Evolutionary conservation across 1,140 invertebrate genomes (phyloP).

Genomic region (Drosophila varians): DNA sequence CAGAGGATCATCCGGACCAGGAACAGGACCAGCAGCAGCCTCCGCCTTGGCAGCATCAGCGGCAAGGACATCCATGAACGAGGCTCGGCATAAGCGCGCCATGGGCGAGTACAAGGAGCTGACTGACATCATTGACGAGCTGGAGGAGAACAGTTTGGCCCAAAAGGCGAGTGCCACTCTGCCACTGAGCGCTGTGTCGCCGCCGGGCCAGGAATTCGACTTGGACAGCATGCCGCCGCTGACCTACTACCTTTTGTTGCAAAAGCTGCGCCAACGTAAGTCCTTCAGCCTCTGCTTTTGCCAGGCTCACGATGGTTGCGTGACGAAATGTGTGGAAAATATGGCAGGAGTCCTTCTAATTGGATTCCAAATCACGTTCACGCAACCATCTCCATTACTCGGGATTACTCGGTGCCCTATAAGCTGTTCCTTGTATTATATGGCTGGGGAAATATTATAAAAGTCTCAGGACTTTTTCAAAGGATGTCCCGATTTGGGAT

Average conservation of each 20-base stretch:
- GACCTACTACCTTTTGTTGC: conserved; percentile 73
- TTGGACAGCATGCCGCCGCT: conserved; percentile 78
- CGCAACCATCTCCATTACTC: conserved; percentile 29
- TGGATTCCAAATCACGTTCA: conserved; percentile 44
- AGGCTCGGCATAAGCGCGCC: conserved; percentile 69
- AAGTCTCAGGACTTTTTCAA: background rate
- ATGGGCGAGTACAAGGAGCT: conserved; percentile 78
- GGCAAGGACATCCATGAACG: conserved; percentile 18
- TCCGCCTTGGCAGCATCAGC: conserved; percentile 22
- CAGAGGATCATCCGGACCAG: conserved; percentile 30
- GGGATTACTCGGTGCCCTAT: conserved; percentile 6
- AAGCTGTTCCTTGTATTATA: conserved; percentile 19
- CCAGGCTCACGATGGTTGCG: conserved; percentile 12
- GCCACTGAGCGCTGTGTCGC: conserved; percentile 18
- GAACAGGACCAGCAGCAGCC: conserved; percentile 13
- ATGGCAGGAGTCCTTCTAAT: conserved; percentile 11
- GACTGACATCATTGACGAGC: conserved; percentile 75
- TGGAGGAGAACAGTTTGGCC: conserved; percentile 69
- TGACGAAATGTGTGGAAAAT: conserved; percentile 23
- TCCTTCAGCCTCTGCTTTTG: conserved; percentile 5
- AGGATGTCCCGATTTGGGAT: too few relatives aligned
- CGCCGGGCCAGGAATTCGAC: conserved; percentile 68
- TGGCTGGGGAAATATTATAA: background rate
- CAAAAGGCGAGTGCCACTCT: conserved; percentile 50
- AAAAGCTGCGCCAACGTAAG: conserved; percentile 75